Evolutionary conservation across 2,888 invertebrate species (phyloP), one percentile per base, ranked within the genome.

Genomic region (Drosophila ochracea): DNA sequence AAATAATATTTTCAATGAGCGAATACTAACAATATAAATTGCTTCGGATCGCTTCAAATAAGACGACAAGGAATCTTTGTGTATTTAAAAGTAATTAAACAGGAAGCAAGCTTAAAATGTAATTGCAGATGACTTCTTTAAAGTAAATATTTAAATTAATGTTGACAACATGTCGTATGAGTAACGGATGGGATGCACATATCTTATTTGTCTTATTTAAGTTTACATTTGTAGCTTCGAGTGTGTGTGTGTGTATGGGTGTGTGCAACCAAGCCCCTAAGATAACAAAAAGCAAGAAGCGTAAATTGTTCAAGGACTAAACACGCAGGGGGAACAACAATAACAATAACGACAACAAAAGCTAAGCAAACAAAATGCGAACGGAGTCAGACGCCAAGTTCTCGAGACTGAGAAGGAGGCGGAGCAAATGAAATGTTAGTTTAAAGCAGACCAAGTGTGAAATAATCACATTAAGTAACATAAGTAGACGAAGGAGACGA

Each of bases 381-480:
- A 58, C 19, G n/a, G 19, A 65, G 35, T 41, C 50, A 54, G 50
- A 59, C 33, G n/a, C 39, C 63, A 7, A 9, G 25, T 16, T 47
- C 54, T 31, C 33, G n/a, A 53, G 49, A 72, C 50, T 6, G 31
- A 33, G 2, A 0, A 47, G 47, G 25, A 2, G 47, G 47, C n/a
- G 13, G 19, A 53, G 58, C 43, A 54, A 53, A 65, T 43, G 52
- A 75, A 86, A 75, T 89, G 78, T 86, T 84, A 68, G 76, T 81
- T 84, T 52, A 77, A 54, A 72, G 73, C 81, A 83, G 76, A 74
- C 84, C 75, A 89, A 89, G 86, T 89, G 89, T 89, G 81, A 86
- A 89, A 84, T 89, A 86, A 89, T 86, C 84, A 84, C 79, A 86
- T 86, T 89, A 86, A 81, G 76, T 76, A 81, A 88, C 82, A 71